Conservation (phyloP, 2,888 invertebrate genomes). For the Athetis lepigone region DNA sequence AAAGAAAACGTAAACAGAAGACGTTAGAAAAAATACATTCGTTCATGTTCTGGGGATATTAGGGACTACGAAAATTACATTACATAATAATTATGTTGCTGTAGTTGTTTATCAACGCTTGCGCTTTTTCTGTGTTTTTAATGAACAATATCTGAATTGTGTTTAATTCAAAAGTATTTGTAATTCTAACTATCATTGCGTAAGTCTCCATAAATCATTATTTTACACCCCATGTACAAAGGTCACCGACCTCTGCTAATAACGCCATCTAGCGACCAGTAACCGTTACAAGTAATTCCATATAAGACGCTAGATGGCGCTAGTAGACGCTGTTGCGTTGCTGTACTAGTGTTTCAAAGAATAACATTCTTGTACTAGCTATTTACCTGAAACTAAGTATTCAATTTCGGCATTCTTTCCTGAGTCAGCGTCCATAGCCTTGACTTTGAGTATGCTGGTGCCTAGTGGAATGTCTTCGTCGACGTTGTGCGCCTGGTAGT, state of each 20-base stretch:
- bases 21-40: background rate
- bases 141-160: background rate
- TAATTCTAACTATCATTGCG: background rate
- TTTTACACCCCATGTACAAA: slow-evolving; percentile 9
- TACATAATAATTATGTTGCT: slow-evolving; percentile 3
- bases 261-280: slow-evolving; percentile 53
- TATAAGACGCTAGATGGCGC: slow-evolving; percentile 63
- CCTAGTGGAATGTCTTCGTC: slow-evolving; percentile 98
- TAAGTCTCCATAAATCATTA: slow-evolving; percentile 14
- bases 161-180: background rate
- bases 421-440: slow-evolving; percentile 98
- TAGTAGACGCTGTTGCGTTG: slow-evolving; percentile 34
- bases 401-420: slow-evolving; percentile 98
- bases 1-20: slow-evolving; percentile 29
- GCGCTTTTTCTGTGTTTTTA: too few relatives aligned
- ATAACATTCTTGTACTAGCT: background rate
- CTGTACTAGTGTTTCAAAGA: background rate
- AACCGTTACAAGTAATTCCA: background rate
- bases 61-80: background rate
- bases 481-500: slow-evolving; percentile 99
- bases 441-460: slow-evolving; percentile 97
- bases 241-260: slow-evolving; percentile 28
- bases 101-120: too few relatives aligned
- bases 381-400: slow-evolving; percentile 93
- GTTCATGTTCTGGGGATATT: slow-evolving; percentile 19